Conservation (phyloP, 2,888 invertebrate species). For the Ypsolopha sequella region DNA sequence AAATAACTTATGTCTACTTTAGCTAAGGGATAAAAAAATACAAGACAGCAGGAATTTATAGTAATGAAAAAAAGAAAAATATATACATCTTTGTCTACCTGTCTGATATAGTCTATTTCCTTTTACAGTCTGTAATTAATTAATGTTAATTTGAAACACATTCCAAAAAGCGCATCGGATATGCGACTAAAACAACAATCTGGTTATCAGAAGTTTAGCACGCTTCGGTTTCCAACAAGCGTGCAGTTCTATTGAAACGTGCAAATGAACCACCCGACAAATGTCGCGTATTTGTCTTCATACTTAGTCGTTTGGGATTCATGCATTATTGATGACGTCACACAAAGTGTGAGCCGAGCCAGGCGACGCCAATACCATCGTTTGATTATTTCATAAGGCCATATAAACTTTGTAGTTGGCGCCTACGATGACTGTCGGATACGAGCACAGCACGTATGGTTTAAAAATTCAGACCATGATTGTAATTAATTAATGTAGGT, state of each 20-base stretch:
- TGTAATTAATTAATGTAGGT: not conserved
- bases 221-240: slow-evolving; percentile 7
- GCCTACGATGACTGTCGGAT: not conserved
- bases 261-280: slow-evolving; percentile 45
- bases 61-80: too few species aligned
- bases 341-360: slow-evolving; percentile 21
- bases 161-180: too few species aligned
- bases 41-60: too few species aligned
- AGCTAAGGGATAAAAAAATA: too few species aligned
- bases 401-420: slow-evolving; percentile 1
- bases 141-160: too few species aligned
- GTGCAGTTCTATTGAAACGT: slow-evolving; percentile 41
- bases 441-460: not conserved
- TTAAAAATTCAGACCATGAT: not conserved
- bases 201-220: too few species aligned
- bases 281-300: slow-evolving; percentile 46
- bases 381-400: slow-evolving; percentile 49
- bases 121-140: too few species aligned
- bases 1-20: too few species aligned
- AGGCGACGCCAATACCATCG: slow-evolving; percentile 30
- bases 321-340: slow-evolving; percentile 57
- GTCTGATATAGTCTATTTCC: too few species aligned
- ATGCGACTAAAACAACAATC: too few species aligned
- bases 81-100: too few species aligned
- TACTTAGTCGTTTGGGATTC: slow-evolving; percentile 54